Evolutionary conservation across 2,888 invertebrate species (phyloP).

Genomic region (Lypha dubia): DNA sequence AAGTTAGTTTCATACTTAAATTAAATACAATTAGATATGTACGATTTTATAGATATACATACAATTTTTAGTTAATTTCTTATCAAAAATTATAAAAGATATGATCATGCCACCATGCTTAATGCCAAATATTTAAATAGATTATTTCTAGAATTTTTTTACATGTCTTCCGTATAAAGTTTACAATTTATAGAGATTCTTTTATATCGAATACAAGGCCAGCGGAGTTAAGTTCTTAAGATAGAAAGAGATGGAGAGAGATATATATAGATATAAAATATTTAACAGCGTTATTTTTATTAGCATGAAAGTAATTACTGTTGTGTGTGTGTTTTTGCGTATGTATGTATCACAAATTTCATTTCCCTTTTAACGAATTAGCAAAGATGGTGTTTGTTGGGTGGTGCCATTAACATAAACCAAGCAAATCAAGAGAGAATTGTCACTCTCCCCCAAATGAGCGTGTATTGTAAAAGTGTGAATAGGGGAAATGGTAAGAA

Average conservation of each 20-base stretch:
- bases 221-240: constrained; percentile 4
- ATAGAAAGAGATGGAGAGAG: constrained; percentile 1
- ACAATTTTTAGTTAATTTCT: constrained; percentile 41
- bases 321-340: background rate
- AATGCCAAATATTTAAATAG: constrained; percentile 22
- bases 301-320: constrained; percentile 25
- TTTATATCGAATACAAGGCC: background rate
- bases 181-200: constrained; percentile 53
- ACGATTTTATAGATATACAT: constrained; percentile 6
- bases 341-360: constrained; percentile 19
- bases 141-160: background rate
- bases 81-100: background rate
- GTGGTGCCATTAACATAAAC: constrained; percentile 16
- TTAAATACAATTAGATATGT: constrained; percentile 9
- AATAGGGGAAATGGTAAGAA: background rate
- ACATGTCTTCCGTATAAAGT: background rate
- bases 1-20: constrained; percentile 57
- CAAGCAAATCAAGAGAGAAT: constrained; percentile 43
- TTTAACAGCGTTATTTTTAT: constrained; percentile 24
- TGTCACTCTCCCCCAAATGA: constrained; percentile 19
- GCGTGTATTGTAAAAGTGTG: background rate
- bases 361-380: constrained; percentile 21
- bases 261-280: background rate
- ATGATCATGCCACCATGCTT: constrained; percentile 66
- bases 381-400: constrained; percentile 24